Percentiles rank a stretch among this genome's conserved stretches.
Conservation (phyloP, 2,797 vertebrate genomes). For the Lycodopsis pacificus region DNA sequence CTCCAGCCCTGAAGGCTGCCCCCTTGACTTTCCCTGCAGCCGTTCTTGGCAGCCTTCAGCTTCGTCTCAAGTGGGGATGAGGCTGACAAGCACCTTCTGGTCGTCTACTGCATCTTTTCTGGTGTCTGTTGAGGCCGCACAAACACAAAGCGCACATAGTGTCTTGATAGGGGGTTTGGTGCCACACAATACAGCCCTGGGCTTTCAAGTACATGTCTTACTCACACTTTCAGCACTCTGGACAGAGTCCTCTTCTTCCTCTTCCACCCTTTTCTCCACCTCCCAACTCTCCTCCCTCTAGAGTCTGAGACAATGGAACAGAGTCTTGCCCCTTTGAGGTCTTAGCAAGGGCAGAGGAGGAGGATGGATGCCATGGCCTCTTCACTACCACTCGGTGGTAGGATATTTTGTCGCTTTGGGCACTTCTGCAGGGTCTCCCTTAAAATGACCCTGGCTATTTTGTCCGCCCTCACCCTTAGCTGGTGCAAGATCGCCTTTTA, state of each 20-base stretch:
- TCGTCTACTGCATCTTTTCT: background rate
- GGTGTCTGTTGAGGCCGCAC: background rate
- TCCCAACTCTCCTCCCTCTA: too few species aligned
- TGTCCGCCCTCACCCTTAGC: background rate
- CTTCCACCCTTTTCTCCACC: too few species aligned
- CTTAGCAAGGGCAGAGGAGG: background rate
- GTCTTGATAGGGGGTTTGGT: background rate
- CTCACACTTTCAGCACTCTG: background rate
- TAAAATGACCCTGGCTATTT: background rate
- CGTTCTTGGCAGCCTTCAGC: background rate
- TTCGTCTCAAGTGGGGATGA: background rate
- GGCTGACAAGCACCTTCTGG: background rate
- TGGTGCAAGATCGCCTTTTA: background rate
- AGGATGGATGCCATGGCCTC: background rate
- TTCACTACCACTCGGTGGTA: too few species aligned
- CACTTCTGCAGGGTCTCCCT: background rate
- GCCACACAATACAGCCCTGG: background rate
- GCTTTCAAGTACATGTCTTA: too few species aligned
- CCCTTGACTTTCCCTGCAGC: background rate
- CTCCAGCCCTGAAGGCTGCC: too few species aligned
- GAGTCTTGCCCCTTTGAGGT: too few species aligned
- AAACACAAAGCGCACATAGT: background rate
- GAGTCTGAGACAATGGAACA: too few species aligned
- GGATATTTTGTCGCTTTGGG: too few species aligned
- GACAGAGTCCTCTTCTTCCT: background rate